A percentile compares a stretch with the other conserved stretches of the same genome.
Conservation (phyloP, 2,797 vertebrate genomes). For the Siniperca undulata region DNA sequence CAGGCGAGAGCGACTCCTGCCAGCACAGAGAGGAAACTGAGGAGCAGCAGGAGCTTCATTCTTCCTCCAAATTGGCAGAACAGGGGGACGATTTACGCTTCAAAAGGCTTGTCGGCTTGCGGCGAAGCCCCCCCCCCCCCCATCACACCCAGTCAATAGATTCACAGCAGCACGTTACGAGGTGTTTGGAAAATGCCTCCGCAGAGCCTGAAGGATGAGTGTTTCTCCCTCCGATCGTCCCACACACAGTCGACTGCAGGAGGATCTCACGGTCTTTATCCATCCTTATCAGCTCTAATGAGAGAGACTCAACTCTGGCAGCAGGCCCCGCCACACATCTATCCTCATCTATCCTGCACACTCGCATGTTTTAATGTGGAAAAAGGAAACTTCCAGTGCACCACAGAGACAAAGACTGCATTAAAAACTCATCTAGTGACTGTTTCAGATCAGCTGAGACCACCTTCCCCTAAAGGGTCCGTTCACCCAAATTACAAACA, state of each 20-base stretch:
- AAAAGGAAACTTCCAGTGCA: background rate
- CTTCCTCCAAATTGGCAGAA: constrained; percentile 67
- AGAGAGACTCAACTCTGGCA: constrained; percentile 36
- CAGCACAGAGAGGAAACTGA: constrained; percentile 40
- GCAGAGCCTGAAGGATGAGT: constrained; percentile 34
- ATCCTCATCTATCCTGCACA: constrained; percentile 27
- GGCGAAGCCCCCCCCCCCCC: constrained; percentile 24
- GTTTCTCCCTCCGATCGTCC: constrained; percentile 46
- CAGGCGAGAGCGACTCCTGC: constrained; percentile 57
- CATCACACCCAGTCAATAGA: constrained; percentile 41
- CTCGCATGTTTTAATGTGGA: constrained; percentile 15
- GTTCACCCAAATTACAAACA: background rate
- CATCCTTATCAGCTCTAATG: constrained; percentile 56
- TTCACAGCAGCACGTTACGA: constrained; percentile 28
- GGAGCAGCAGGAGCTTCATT: constrained; percentile 61
- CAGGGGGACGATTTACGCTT: constrained; percentile 52
- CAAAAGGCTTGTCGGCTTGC: constrained; percentile 32
- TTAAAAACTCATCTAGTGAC: background rate
- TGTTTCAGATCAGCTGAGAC: background rate
- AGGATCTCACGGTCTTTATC: constrained; percentile 53
- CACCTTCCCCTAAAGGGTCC: background rate
- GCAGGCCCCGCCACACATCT: constrained; percentile 30
- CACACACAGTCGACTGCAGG: constrained; percentile 32
- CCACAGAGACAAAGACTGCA: background rate
- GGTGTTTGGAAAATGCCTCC: constrained; percentile 39